A percentile compares a stretch with the other conserved stretches of the same genome.
These are phyloP conservation scores for Epinotia nisella DNA, from an alignment of 2,888 invertebrate genomes.

Conservation along the genomic window DNA sequence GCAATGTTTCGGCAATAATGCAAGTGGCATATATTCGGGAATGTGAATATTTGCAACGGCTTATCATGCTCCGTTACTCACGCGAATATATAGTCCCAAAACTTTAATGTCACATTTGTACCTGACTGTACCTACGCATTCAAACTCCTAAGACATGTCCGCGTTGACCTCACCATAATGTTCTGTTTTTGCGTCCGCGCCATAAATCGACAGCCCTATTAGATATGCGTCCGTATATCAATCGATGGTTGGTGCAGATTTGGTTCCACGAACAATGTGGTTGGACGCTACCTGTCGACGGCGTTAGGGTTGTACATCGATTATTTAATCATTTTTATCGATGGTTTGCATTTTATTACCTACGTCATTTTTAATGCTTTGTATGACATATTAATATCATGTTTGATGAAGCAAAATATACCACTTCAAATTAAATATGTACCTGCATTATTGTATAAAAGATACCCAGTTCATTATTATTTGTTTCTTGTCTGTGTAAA, in stretches of 20 bases:
- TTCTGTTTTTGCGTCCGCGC: slow-evolving; percentile 79
- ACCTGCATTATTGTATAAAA: too few species aligned
- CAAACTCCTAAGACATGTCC: slow-evolving; percentile 57
- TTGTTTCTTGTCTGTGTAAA: too few species aligned
- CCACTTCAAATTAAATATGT: too few species aligned
- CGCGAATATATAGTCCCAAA: too few species aligned
- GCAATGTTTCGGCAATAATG: too few species aligned
- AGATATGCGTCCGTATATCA: slow-evolving; percentile 79
- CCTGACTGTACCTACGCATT: slow-evolving; percentile 16
- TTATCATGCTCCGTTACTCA: too few species aligned
- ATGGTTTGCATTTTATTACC: not conserved
- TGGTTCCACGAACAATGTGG: slow-evolving; percentile 80
- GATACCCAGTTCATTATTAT: too few species aligned
- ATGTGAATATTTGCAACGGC: too few species aligned
- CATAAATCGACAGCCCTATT: slow-evolving; percentile 82
- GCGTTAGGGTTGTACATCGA: slow-evolving; percentile 21
- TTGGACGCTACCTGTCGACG: slow-evolving; percentile 72
- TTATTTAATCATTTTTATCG: not conserved
- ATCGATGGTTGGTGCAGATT: slow-evolving; percentile 50
- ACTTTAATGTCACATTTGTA: not conserved
- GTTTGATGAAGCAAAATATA: too few species aligned
- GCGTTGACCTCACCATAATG: slow-evolving; percentile 63
- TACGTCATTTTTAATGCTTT: too few species aligned
- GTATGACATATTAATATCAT: too few species aligned
- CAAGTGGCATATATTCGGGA: too few species aligned